Conservation (phyloP, 2,113 vertebrate genomes). For the Thunnus maccoyii region DNA sequence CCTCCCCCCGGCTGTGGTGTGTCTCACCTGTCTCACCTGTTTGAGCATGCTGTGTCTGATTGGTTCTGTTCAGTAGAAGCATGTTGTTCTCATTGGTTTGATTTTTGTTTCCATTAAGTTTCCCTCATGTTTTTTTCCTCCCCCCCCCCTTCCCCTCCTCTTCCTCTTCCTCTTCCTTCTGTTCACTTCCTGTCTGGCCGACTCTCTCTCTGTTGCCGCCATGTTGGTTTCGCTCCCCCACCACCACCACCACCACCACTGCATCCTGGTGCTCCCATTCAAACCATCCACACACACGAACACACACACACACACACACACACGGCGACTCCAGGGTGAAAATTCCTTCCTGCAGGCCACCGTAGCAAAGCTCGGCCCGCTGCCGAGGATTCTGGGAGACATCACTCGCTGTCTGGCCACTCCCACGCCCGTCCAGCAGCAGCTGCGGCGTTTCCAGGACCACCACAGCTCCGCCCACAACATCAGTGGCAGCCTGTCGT, state of each 20-base stretch:
- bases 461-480: constrained; percentile 92
- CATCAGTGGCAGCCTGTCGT: constrained; percentile 92
- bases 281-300: constrained; percentile 69
- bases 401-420: constrained; percentile 91
- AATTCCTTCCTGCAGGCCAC: constrained; percentile 99
- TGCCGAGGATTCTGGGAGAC: constrained; percentile 95
- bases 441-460: constrained; percentile 90
- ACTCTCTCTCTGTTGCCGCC: constrained; percentile 60
- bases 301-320: constrained; percentile 44
- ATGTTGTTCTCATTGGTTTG: constrained; percentile 86
- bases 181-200: constrained; percentile 70
- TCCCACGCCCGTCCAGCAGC: constrained; percentile 91
- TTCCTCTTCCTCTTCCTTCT: constrained; percentile 81
- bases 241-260: constrained; percentile 88
- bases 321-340: constrained; percentile 91
- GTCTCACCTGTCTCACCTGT: constrained; percentile 34
- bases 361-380: constrained; percentile 94
- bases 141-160: constrained; percentile 80
- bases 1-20: neutral
- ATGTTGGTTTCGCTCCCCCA: constrained; percentile 82
- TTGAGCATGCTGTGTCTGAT: constrained; percentile 51
- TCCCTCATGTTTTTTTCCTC: constrained; percentile 87
- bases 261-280: constrained; percentile 88
- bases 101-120: constrained; percentile 87
- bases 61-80: constrained; percentile 88